Evolutionary conservation across 2,888 invertebrate genomes (phyloP).

Genomic region (Rotaria magnacalcarata): DNA sequence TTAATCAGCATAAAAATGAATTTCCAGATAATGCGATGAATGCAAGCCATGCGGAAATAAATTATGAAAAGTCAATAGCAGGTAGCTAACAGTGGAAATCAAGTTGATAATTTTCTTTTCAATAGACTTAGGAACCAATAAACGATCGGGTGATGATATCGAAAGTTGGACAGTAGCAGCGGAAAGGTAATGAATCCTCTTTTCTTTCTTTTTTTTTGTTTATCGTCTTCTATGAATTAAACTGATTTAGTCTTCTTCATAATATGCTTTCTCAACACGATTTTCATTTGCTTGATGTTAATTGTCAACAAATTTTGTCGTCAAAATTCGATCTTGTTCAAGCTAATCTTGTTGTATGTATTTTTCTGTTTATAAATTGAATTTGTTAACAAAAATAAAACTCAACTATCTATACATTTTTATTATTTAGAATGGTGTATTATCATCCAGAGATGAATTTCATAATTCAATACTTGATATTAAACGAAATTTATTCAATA

Average conservation of each 20-base stretch:
- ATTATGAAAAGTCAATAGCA: neutral
- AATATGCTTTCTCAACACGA: neutral
- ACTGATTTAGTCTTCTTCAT: slow-evolving; percentile 7
- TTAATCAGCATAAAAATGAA: neutral
- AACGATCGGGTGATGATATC: neutral
- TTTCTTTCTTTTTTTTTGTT: too few relatives aligned
- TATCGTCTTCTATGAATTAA: neutral
- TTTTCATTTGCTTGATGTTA: neutral
- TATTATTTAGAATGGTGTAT: neutral
- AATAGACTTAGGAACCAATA: neutral
- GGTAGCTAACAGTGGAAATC: too few relatives aligned
- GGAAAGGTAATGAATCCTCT: neutral
- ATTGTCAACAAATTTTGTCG: slow-evolving; percentile 25
- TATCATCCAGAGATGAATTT: neutral
- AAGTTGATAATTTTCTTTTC: neutral
- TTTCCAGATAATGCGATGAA: neutral
- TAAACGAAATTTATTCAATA: neutral
- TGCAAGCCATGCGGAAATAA: neutral
- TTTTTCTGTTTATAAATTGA: neutral
- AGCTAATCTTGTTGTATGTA: slow-evolving; percentile 5
- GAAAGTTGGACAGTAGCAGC: neutral
- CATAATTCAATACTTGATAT: neutral
- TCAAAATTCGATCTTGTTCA: neutral
- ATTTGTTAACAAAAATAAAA: too few relatives aligned
- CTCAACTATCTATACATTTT: too few relatives aligned